Conservation (phyloP, 2,113 vertebrate species). For the Ploceus nigricollis region DNA sequence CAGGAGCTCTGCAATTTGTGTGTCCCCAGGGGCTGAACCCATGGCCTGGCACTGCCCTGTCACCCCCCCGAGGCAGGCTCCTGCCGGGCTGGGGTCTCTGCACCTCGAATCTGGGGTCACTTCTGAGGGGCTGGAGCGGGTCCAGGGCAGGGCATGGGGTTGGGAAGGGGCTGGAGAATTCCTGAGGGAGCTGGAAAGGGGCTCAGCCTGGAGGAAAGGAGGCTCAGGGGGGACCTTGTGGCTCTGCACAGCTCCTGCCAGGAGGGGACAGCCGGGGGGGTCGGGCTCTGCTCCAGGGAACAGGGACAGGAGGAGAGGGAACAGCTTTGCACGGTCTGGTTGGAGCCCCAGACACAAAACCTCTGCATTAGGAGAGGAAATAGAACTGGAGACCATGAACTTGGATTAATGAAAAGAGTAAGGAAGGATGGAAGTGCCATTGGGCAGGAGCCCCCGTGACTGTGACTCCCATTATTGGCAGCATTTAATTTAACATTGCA, state of each 20-base stretch:
- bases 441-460: neutral
- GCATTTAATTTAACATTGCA: conserved; percentile 25
- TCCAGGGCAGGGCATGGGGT: neutral
- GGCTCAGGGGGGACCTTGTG: neutral
- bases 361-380: neutral
- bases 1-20: accelerated
- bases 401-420: neutral
- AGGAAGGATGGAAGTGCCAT: neutral
- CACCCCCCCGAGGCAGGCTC: neutral
- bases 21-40: neutral
- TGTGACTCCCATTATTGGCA: neutral
- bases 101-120: accelerated
- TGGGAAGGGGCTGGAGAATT: neutral
- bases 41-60: neutral
- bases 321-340: accelerated
- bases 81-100: neutral
- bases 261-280: neutral
- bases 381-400: neutral
- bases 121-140: neutral
- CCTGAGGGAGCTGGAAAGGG: neutral
- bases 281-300: neutral
- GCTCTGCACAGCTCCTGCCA: neutral
- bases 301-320: neutral
- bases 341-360: neutral
- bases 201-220: neutral